Evolutionary conservation across 2,888 invertebrate species (phyloP), one percentile per base, ranked within the genome.

Genomic region (Drosophila aldrichi): DNA sequence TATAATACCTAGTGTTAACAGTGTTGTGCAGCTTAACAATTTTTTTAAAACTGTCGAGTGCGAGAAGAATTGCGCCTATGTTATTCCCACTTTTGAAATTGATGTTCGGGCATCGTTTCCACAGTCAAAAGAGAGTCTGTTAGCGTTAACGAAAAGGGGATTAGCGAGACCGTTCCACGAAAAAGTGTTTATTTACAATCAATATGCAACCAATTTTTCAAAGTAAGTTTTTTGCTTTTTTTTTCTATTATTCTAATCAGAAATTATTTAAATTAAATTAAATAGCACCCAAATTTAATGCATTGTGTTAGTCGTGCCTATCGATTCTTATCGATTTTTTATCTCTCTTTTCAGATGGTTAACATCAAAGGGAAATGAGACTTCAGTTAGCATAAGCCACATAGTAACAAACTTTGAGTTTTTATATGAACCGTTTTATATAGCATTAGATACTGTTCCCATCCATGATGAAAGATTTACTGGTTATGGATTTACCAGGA

Each of bases 401-500:
- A 95, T 96, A 84, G 97, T 98, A 69, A 97, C 97, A 12, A 96
- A 96, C 93, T 96, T 96, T 92, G 95, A 95, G 93, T 96, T 97
- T 91, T 95, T 97, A 70, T 98, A 98, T 93, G 98, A 98, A 93
- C 98, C 98, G 0, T 98, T 98, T 93, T 98, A 97, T 93, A 96
- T 98, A 61, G 96, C 97, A 2, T 94, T 95, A 3, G 97, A 97
- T 92, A 95, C 95, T 55, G 97, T 95, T 25, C 97, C 98, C 0
- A 94, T 95, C 0, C 97, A 98, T 88, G 97, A 98, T 90, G 97
- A 98, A 93, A 94, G 97, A 63, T 98, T 98, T 93, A 94, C 97
- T 57, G 98, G 98, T 38, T 98, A 98, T 92, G 98, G 98, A 61
- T 98, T 97, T 93, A 98, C 98, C 2, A 95, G 98, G 91, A 98